Evolutionary conservation across 2,113 vertebrate genomes (phyloP).

Genomic region (Coryphaenoides rupestris): DNA sequence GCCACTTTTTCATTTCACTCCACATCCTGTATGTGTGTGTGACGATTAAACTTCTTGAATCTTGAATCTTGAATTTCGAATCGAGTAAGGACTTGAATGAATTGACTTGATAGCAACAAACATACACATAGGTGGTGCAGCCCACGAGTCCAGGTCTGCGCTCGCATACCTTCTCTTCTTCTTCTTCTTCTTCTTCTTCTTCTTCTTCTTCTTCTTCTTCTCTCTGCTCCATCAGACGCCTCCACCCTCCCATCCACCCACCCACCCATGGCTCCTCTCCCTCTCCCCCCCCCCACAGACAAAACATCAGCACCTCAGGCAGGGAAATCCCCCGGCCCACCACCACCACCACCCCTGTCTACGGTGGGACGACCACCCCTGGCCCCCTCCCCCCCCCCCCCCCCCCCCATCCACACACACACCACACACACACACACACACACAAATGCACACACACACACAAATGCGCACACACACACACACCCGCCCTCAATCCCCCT

Average conservation of each 20-base stretch:
- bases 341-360: slow-evolving; percentile 16
- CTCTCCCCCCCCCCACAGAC: slow-evolving; percentile 7
- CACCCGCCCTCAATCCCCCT: neutral
- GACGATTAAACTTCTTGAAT: no score
- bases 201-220: neutral
- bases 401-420: neutral
- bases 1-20: no score
- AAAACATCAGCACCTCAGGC: slow-evolving; percentile 20
- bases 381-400: neutral
- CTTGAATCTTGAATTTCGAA: no score
- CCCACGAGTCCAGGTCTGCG: no score
- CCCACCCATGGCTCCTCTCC: neutral
- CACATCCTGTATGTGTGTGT: no score
- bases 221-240: neutral
- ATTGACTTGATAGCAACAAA: no score
- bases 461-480: neutral
- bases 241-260: neutral
- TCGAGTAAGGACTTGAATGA: no score
- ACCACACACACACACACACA: neutral
- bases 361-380: neutral
- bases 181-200: no score
- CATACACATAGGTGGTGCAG: no score
- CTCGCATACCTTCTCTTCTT: no score
- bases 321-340: slow-evolving; percentile 29
- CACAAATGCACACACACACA: neutral